These are phyloP conservation scores for Eulithis testata DNA, from an alignment of 2,888 invertebrate species.

Conservation along the genomic window DNA sequence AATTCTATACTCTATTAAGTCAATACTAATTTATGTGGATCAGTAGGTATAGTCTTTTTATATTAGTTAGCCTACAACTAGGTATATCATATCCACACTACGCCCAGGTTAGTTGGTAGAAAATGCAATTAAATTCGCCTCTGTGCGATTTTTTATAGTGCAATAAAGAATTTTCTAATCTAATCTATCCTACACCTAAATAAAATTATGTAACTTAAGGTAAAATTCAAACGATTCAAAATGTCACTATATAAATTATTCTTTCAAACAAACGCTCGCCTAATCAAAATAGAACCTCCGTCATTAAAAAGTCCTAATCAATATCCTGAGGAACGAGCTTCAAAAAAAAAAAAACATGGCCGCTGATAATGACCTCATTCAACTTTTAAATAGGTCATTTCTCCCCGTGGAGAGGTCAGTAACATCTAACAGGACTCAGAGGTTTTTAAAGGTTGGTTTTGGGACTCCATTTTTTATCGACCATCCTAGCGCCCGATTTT, in stretches of 20 bases:
- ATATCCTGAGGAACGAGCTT: conserved; percentile 42
- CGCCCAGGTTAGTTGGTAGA: too few relatives aligned
- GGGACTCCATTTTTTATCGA: conserved; percentile 78
- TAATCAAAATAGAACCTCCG: conserved; percentile 29
- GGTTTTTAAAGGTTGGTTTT: conserved; percentile 66
- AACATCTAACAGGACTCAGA: conserved; percentile 78
- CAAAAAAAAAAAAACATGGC: conserved; percentile 47
- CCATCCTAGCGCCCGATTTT: conserved; percentile 71
- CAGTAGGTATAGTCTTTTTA: too few relatives aligned
- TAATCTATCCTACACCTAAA: not conserved
- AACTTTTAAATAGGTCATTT: conserved; percentile 79
- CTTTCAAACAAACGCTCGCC: conserved; percentile 27
- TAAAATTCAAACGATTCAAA: not conserved
- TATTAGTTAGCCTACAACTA: too few relatives aligned
- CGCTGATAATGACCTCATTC: conserved; percentile 73
- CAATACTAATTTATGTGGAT: too few relatives aligned
- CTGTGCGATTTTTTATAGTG: too few relatives aligned
- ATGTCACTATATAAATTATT: conserved; percentile 6
- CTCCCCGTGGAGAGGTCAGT: conserved; percentile 75
- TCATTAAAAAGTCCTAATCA: conserved; percentile 40
- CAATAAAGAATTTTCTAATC: too few relatives aligned
- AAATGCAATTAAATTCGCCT: too few relatives aligned
- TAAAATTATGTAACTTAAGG: not conserved
- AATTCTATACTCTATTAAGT: too few relatives aligned
- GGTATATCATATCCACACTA: too few relatives aligned